Conservation (phyloP, 2,797 vertebrate genomes). For the Anguilla anguilla region DNA sequence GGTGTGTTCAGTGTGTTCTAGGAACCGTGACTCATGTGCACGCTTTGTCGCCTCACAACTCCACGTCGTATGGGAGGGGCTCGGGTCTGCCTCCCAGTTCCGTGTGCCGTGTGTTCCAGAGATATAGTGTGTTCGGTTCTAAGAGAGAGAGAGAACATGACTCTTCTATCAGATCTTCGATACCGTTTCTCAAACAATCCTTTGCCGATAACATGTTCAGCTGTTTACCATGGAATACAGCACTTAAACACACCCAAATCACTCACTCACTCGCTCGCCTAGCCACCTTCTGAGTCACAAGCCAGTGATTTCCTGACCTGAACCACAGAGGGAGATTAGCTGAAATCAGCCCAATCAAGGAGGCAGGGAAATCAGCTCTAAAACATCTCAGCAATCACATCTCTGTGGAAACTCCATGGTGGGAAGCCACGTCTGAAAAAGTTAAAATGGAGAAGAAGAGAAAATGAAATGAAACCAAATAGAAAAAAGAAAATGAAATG, state of each 20-base stretch:
- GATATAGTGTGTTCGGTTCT: too few species aligned
- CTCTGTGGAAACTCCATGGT: background rate
- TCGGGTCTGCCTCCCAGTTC: background rate
- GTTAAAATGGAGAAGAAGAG: background rate
- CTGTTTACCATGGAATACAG: background rate
- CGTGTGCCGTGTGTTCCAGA: background rate
- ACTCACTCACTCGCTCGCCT: background rate
- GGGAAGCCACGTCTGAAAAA: background rate
- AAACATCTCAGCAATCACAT: conserved; percentile 2
- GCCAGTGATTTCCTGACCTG: conserved; percentile 20
- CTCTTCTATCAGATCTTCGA: background rate
- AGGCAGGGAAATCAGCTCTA: background rate
- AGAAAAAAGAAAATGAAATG: background rate
- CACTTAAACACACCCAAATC: background rate
- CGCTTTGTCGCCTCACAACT: background rate
- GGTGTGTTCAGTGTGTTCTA: conserved; percentile 23
- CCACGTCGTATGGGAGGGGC: background rate
- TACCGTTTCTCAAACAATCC: background rate
- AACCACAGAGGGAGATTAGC: conserved; percentile 21
- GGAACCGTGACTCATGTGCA: conserved; percentile 20
- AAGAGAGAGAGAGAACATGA: background rate
- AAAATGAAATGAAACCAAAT: background rate
- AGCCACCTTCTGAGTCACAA: background rate
- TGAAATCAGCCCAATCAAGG: conserved; percentile 19
- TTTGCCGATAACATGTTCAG: background rate